Evolutionary conservation across 1,140 invertebrate genomes (phyloP), one percentile per base, ranked within the genome.

Genomic region (Leptoteleia sp.): DNA sequence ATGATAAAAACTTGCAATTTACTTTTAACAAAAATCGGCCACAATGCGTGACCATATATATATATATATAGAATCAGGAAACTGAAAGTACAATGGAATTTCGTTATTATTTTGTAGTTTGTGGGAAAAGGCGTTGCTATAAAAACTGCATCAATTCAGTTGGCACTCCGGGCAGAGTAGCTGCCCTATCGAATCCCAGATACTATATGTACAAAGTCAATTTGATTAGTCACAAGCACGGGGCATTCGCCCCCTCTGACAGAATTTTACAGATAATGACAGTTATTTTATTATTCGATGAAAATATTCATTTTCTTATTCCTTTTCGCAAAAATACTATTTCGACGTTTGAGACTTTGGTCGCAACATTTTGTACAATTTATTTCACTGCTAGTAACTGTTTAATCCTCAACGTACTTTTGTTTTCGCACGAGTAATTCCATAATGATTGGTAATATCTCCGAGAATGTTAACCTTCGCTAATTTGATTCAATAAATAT

Each of bases 81-180:
- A 33, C 15, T 0, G 7, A 40, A 22, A 1, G 11, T 6, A 43
- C 5, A 27, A 7, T 27, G 29, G 13, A 27, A 62, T 29, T 62
- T 54, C 48, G 16, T 50, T 35, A 2, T 40, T 6, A 19, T 19
- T 43, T 42, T 37, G 22, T 13, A 67, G 40, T 45, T 25, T 27
- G 15, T 13, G 15, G 16, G 33, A 37, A 7, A 54, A 42, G 29
- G 17, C 27, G 8, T 54, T 40, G 48, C 33, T 67, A 45, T 67
- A 43, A 54, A 67, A 67, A 67, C 1, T 31, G 15, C 27, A 13
- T 54, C 16, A 45, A 42, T 50, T 47, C 48, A 68, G 43, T 68
- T 68, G 64, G 64, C 64, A 68, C 64, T n/a, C 8, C 22, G 11
- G 25, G 64, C 17, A 11, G 19, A 67, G 45, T 52, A 65, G 19